Base-by-base conservation (phyloP, 2,797 vertebrate genomes). In the Periophthalmus magnuspinnatus region DNA sequence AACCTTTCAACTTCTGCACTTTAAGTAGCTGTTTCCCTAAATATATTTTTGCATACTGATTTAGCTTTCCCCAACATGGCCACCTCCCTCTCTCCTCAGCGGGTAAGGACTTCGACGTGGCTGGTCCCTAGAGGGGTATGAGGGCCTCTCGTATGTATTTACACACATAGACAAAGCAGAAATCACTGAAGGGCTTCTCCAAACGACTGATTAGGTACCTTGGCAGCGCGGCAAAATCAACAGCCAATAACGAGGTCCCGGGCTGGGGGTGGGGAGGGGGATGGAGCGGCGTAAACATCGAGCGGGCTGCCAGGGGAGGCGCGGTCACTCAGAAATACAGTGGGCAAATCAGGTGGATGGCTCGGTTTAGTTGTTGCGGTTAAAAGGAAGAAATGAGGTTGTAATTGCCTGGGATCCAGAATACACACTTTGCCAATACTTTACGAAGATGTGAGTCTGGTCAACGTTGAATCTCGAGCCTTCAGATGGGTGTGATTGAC, bases 181-280 rank as follows among this genome's bases (percentile, higher is more conserved):
- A 70, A 60, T 65, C 60, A 64, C 50, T 58, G 33, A 70, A 57
- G 55, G 65, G 24, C 60, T 67, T 47, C 47, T 71, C 54, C 34
- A 61, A 47, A 55, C 19, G 22, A 38, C 41, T 32, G 45, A 66
- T 66, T 54, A 66, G 65, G 65, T n/a, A 16, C 8, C 5, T 52
- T 48, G 59, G 47, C 69, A 75, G 47, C 50, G 36, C 34, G 36
- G 57, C 34, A 54, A 63, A 38, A 52, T 19, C 45, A 50, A n/a
- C 63, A 75, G 57, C 28, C 36, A n/a, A 57, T 45, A 69, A n/a
- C 5, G 33, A 48, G 50, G 38, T 41, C 38, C 13, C 38, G 38
- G 11, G 38, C 2, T n/a, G n/a, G 13, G 1, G 41, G 41, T 3
- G 41, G 13, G 13, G 1, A 14, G 13, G 41, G 6, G 24, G 58